Evolutionary conservation across 2,113 vertebrate genomes (phyloP).

Genomic region (Leiothrix lutea): DNA sequence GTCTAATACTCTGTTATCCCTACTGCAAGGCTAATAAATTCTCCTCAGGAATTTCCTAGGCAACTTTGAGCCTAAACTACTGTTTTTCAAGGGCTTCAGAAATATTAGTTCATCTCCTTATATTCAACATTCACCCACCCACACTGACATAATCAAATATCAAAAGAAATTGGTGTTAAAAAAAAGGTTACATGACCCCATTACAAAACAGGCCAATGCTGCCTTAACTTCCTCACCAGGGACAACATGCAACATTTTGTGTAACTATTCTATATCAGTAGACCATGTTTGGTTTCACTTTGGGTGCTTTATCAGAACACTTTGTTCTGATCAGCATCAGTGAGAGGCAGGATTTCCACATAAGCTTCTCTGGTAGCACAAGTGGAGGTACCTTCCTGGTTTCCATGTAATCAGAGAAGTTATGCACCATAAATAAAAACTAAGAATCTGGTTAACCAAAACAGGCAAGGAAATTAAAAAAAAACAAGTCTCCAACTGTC

Average conservation of each 20-base stretch:
- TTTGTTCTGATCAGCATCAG: neutral
- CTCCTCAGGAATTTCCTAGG: neutral
- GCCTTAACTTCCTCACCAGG: neutral
- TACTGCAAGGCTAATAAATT: neutral
- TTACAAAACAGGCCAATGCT: neutral
- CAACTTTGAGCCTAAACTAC: neutral
- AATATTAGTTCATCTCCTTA: neutral
- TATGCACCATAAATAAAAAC: neutral
- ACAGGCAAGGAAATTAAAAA: neutral
- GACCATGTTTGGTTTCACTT: neutral
- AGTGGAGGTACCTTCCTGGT: neutral
- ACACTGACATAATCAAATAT: neutral
- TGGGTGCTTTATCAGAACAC: neutral
- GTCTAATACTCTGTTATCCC: neutral
- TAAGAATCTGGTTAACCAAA: neutral
- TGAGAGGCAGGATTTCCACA: neutral
- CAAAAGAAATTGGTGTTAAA: neutral
- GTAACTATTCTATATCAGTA: neutral
- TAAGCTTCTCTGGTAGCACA: neutral
- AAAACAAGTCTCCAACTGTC: neutral
- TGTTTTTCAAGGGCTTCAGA: neutral
- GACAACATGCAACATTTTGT: neutral
- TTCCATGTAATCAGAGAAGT: neutral
- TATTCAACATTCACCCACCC: neutral
- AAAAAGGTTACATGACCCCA: neutral